Base-by-base conservation (phyloP, 2,888 invertebrate genomes). In the Smittia aterrima region DNA sequence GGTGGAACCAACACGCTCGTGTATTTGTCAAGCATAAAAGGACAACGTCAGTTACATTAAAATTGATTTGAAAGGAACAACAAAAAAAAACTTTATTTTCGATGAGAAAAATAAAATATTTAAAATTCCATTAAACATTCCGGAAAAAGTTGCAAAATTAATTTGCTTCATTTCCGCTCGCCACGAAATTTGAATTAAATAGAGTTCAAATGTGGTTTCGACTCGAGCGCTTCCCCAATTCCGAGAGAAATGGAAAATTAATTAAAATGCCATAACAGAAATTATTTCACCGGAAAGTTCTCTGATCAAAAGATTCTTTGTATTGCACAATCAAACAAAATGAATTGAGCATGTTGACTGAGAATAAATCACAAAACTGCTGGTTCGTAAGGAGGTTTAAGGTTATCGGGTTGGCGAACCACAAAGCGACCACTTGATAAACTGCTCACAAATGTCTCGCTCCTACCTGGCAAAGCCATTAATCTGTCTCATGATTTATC, bases 401-500 rank as follows among this genome's bases (percentile, higher is more conserved):
- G 41, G 18, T 70, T 70, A 54, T 54, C 27, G 25, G 7, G 64
- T 13, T 54, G 54, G 47, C 22, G 24, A 41, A 68, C 68, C 68
- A 68, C 68, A 68, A 68, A 20, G 22, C 41, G 68, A 47, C 68
- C 68, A 47, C 47, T 41, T 68, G 22, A 68, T 68, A 68, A 68
- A 68, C 68, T 68, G 41, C 40, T 47, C n/a, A 16, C 47, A 2
- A n/a, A n/a, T 11, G 16, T 32, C n/a, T 22, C 64, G 25, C 7
- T 25, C 41, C 58, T 58, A 70, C 70, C 70, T 70, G n/a, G 70
- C 22, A 54, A 70, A 70, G 64, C 64, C 70, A 70, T 70, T 67
- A 70, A 70, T 70, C 70, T 70, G 70, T 54, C 70, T 54, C 54
- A 54, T 70, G 70, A 70, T 70, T 70, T 70, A 70, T 70, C 27